Percentiles rank a stretch among this genome's conserved stretches.
Evolutionary conservation across 2,888 invertebrate species (phyloP).

Genomic region (Dusona sp.): DNA sequence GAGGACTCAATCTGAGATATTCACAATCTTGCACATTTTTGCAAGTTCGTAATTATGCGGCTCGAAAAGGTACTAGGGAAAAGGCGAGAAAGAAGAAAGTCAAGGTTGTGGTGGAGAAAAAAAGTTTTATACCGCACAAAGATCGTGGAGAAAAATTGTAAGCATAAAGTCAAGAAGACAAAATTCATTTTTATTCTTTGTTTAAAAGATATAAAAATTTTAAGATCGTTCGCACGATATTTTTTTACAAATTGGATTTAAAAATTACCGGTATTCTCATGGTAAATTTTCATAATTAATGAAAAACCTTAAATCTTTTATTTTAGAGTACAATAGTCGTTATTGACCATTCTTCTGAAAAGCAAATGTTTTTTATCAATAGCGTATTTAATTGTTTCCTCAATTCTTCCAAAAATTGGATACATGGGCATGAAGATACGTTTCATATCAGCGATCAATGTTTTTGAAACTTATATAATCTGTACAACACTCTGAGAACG

Average conservation of each 20-base stretch:
- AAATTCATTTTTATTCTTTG: neutral
- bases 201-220: no score
- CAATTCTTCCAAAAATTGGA: neutral
- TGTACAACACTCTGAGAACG: no score
- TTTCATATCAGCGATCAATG: no score
- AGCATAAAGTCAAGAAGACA: slow-evolving; percentile 68
- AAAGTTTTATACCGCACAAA: slow-evolving; percentile 91
- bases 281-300: no score
- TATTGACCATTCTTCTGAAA: neutral
- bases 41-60: slow-evolving; percentile 87
- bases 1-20: slow-evolving; percentile 54
- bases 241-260: neutral
- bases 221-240: neutral
- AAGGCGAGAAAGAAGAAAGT: slow-evolving; percentile 91
- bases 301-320: no score
- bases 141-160: slow-evolving; percentile 87
- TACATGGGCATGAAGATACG: no score
- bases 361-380: no score
- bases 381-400: no score
- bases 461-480: no score
- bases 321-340: neutral
- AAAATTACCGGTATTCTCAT: neutral
- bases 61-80: slow-evolving; percentile 93
- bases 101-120: slow-evolving; percentile 91
- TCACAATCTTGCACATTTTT: slow-evolving; percentile 67